Evolutionary conservation across 2,888 invertebrate species (phyloP), one percentile per base, ranked within the genome.

Genomic region (Cecidostiba fungosa): DNA sequence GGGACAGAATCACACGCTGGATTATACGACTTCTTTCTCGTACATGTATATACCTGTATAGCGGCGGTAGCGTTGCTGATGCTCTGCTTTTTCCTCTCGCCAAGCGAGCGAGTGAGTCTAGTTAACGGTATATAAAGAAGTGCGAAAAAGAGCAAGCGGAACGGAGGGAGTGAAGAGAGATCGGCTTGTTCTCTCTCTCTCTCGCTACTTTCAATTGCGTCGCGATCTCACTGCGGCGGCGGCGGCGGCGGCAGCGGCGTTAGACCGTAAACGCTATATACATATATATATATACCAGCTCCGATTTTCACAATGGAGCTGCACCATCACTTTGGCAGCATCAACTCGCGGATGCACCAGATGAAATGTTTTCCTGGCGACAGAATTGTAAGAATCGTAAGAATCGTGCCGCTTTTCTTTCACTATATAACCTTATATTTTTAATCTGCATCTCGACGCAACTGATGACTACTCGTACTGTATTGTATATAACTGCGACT

Each of bases 311-410:
- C 87, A 87, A 93, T 93, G 93, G 93, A 93, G 88, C 92, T 93
- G 86, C 93, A 93, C 89, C 92, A 90, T 89, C 92, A 93, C 88
- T 92, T 92, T 89, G 91, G 91, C 87, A 89, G 91, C 88, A 91
- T 93, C 86, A 89, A 91, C 84, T 89, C 92, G 82, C 91, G 93
- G 85, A 93, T 93, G 93, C 93, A 93, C 88, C 92, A 92, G 88
- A 92, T 93, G 91, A 93, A 93, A 88, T 93, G 92, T 87, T 93
- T 92, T 88, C 91, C 93, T n/a, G 91, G 91, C 43, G 92, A 92
- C 87, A 92, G 92, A 90, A 91, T 92, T 85, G 91, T 92, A 91
- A 89, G 89, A 62, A 87, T 87, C 85, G 66, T 84, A 83, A 70
- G 74, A 79, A 76, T 54, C 62, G 77, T 14, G 72, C 23, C 43